These are phyloP conservation scores for Brachionus sp. DNA, from an alignment of 1,140 invertebrate species.

Conservation along the genomic window DNA sequence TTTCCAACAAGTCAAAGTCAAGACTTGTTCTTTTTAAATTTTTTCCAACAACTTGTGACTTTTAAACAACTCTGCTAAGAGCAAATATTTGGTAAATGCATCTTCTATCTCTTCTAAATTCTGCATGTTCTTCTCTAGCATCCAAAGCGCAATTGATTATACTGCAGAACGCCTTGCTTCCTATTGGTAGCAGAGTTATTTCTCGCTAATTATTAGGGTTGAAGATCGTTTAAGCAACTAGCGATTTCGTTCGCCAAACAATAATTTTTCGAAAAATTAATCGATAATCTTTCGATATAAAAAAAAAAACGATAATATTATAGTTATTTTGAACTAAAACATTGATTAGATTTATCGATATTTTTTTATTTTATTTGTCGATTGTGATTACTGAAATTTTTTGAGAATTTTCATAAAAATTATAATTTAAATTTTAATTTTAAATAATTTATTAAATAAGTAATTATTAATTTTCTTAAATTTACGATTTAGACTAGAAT, in stretches of 20 bases:
- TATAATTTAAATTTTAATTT: background rate
- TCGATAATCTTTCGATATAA: background rate
- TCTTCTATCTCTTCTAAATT: no score
- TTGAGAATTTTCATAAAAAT: background rate
- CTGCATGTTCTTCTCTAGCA: no score
- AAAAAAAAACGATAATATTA: background rate
- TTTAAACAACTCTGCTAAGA: no score
- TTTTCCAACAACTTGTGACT: no score
- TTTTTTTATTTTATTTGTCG: background rate
- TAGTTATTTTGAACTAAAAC: background rate
- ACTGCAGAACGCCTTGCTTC: no score
- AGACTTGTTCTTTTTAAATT: no score
- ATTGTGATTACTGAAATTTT: background rate
- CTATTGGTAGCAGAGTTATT: no score
- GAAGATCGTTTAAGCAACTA: background rate
- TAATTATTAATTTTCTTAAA: background rate
- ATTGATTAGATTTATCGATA: background rate
- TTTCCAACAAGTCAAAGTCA: no score
- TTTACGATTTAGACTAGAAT: background rate
- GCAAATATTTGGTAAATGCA: no score
- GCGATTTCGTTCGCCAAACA: background rate
- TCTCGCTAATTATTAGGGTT: background rate
- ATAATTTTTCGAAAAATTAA: background rate
- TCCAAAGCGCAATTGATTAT: no score
- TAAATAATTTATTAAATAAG: background rate